Percentiles rank a stretch among this genome's conserved stretches.
These are phyloP conservation scores for Agonopterix alstromeriana DNA, from an alignment of 2,888 invertebrate genomes.

Conservation along the genomic window DNA sequence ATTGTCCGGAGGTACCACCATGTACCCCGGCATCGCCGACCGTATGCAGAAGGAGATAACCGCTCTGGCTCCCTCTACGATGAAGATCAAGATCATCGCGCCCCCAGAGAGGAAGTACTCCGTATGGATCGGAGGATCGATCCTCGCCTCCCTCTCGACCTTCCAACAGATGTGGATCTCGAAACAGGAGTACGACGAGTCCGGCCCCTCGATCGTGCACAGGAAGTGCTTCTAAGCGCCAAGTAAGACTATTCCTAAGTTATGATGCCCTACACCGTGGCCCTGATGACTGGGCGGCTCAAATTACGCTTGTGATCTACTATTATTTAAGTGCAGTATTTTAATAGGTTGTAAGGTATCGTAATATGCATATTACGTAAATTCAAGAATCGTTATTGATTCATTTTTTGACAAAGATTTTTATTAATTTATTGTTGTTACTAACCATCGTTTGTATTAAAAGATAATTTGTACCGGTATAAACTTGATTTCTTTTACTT, in stretches of 20 bases:
- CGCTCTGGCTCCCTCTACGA: constrained; percentile 92
- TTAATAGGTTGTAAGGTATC: constrained; percentile 73
- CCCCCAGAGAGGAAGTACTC: constrained; percentile 97
- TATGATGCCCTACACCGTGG: constrained; percentile 70
- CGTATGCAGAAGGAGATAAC: constrained; percentile 97
- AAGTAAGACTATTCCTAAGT: constrained; percentile 64
- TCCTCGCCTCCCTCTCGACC: constrained; percentile 93
- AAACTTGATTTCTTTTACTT: constrained; percentile 35
- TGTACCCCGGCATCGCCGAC: constrained; percentile 97
- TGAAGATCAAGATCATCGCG: constrained; percentile 97
- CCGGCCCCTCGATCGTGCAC: constrained; percentile 96
- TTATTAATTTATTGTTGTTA: constrained; percentile 72
- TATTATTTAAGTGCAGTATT: constrained; percentile 71
- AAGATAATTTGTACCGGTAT: constrained; percentile 73
- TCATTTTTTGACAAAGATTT: constrained; percentile 66
- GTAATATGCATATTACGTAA: constrained; percentile 77
- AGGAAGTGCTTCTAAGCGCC: constrained; percentile 86
- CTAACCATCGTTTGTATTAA: constrained; percentile 70
- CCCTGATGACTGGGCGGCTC: constrained; percentile 59
- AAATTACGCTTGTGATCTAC: constrained; percentile 70
- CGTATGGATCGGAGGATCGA: constrained; percentile 96
- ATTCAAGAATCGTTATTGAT: constrained; percentile 41
- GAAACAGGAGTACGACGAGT: constrained; percentile 98
- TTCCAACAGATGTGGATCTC: constrained; percentile 99
- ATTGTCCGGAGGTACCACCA: constrained; percentile 95